These are phyloP conservation scores for Enteromius viviparus DNA, from an alignment of 2,797 vertebrate species.

Conservation along the genomic window DNA sequence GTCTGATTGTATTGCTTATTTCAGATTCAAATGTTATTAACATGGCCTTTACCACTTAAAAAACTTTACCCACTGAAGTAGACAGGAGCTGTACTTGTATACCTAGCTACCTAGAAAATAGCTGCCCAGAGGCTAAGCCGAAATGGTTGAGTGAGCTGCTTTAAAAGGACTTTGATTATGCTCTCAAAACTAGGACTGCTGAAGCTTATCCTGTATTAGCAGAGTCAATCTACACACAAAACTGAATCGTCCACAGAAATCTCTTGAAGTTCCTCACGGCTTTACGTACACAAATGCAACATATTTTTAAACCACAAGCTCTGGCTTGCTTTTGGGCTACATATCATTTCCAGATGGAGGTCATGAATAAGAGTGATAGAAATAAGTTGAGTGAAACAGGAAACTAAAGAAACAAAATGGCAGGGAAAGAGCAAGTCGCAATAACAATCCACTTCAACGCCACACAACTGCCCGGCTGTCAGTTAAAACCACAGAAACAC, in stretches of 20 bases:
- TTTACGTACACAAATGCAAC: conserved; percentile 59
- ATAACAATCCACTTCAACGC: conserved; percentile 54
- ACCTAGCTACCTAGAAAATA: not conserved
- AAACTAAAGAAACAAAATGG: conserved; percentile 79
- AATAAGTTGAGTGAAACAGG: conserved; percentile 80
- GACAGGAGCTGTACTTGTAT: not conserved
- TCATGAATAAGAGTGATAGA: conserved; percentile 80
- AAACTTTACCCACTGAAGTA: not conserved
- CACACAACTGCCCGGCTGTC: conserved; percentile 47
- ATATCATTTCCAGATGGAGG: conserved; percentile 85
- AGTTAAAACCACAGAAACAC: conserved; percentile 51
- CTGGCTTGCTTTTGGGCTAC: conserved; percentile 78
- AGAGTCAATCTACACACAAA: conserved; percentile 39
- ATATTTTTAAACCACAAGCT: conserved; percentile 72
- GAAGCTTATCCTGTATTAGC: conserved; percentile 30
- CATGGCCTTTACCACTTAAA: not conserved
- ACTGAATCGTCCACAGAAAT: conserved; percentile 57
- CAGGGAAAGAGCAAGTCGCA: conserved; percentile 45
- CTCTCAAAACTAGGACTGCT: not conserved
- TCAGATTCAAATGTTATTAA: not conserved
- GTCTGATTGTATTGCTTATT: not conserved
- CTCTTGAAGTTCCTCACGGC: conserved; percentile 12
- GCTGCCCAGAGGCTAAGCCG: not conserved
- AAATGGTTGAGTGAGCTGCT: not conserved
- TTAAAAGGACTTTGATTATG: conserved; percentile 8